Evolutionary conservation across 1,140 invertebrate genomes (phyloP).

Genomic region (Trinorchestia longiramus): DNA sequence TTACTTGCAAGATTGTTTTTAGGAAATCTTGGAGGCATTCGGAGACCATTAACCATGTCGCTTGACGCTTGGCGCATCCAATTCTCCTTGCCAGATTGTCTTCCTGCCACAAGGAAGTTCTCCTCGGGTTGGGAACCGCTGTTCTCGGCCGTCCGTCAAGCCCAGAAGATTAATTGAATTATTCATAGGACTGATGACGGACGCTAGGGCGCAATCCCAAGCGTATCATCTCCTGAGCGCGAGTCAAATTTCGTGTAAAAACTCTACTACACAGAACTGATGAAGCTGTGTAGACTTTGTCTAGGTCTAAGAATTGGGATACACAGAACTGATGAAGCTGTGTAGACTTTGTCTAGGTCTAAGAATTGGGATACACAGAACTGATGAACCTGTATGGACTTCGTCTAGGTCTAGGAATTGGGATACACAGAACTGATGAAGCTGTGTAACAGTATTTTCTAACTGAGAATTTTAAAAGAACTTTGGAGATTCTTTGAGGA

Average conservation of each 20-base stretch:
- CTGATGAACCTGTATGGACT: not conserved
- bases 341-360: not conserved
- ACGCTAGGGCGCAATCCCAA: not conserved
- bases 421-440: not conserved
- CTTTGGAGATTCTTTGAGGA: no score
- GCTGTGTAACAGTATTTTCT: no score
- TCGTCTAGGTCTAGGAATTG: not conserved
- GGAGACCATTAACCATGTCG: not conserved
- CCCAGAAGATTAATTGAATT: not conserved
- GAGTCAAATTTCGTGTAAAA: not conserved
- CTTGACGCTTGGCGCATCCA: not conserved
- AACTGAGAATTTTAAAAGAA: no score
- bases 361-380: not conserved
- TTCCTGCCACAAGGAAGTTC: not conserved
- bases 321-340: not conserved
- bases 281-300: not conserved
- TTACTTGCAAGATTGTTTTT: not conserved
- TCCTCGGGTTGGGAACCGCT: not conserved
- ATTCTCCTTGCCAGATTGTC: not conserved
- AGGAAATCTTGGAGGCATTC: not conserved
- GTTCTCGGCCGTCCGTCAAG: not conserved
- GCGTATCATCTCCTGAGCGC: not conserved
- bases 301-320: not conserved
- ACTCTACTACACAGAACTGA: not conserved
- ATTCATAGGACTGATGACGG: not conserved